phyloP scores from a whole-genome alignment of 2,113 vertebrate genomes.

The Cottus gobio region DNA sequence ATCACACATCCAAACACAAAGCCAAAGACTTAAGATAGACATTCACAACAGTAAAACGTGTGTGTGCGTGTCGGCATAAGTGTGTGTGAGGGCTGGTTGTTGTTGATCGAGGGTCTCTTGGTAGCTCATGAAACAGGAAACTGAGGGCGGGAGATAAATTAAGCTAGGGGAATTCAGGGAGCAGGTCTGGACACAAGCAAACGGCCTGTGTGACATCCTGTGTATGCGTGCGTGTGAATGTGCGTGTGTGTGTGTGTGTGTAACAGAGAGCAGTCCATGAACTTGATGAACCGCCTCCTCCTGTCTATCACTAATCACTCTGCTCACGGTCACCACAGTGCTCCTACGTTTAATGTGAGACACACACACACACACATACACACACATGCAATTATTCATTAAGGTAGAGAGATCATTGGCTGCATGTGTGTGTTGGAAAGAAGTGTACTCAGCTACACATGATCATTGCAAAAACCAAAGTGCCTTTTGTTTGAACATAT shows the following conservation, averaged over 20 bases:
- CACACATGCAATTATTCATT: not conserved
- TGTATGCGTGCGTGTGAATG: conserved; percentile 3
- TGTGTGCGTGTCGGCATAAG: not conserved
- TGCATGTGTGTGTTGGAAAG: not conserved
- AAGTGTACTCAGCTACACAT: no score
- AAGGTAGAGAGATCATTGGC: not conserved
- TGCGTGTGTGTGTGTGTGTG: conserved; percentile 26
- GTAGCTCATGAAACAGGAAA: conserved; percentile 82
- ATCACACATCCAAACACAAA: conserved; percentile 50
- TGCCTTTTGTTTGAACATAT: not conserved
- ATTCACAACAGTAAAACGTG: conserved; percentile 42
- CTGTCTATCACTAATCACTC: conserved; percentile 51
- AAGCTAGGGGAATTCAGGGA: conserved; percentile 81
- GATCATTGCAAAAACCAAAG: not conserved
- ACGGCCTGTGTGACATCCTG: conserved; percentile 65
- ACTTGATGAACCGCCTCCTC: conserved; percentile 60
- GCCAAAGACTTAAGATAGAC: conserved; percentile 48
- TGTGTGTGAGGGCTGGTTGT: conserved; percentile 47
- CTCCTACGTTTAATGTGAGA: conserved; percentile 12
- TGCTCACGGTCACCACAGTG: conserved; percentile 6
- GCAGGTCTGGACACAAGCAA: conserved; percentile 76
- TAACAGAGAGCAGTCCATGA: conserved; percentile 48
- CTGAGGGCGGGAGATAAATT: conserved; percentile 80
- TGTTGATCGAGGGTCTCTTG: conserved; percentile 67
- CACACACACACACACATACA: conserved; percentile 1